Conservation (phyloP, 2,113 vertebrate species). For the Gavia stellata region DNA sequence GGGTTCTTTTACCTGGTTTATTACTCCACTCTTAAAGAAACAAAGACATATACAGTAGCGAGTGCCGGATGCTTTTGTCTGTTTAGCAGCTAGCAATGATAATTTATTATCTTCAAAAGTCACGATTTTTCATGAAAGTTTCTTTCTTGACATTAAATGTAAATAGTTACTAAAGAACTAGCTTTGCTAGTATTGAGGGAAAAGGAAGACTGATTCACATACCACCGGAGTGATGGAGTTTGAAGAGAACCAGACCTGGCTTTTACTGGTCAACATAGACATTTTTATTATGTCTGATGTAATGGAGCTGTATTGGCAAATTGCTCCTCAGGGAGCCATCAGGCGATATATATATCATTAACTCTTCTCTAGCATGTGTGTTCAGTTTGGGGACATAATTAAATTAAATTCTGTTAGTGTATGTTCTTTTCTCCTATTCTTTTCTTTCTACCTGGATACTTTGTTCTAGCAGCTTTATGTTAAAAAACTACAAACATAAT, state of each 20-base stretch:
- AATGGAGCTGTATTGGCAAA: slow-evolving; percentile 87
- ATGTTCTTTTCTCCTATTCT: not conserved
- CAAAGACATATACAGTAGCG: slow-evolving; percentile 61
- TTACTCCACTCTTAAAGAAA: slow-evolving; percentile 50
- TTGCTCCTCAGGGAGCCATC: slow-evolving; percentile 82
- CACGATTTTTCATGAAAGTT: slow-evolving; percentile 26
- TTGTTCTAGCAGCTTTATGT: not conserved
- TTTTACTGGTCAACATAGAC: slow-evolving; percentile 78
- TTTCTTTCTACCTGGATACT: not conserved
- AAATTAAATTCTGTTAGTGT: not conserved
- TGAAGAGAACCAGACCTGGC: slow-evolving; percentile 76
- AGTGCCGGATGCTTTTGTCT: slow-evolving; percentile 74
- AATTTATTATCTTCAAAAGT: slow-evolving; percentile 71
- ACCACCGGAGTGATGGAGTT: slow-evolving; percentile 73
- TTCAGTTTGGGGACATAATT: slow-evolving; percentile 53
- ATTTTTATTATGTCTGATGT: slow-evolving; percentile 86
- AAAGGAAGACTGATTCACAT: slow-evolving; percentile 59
- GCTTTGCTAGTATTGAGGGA: not conserved
- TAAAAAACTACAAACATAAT: not conserved
- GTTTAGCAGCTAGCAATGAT: slow-evolving; percentile 68
- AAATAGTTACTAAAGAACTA: slow-evolving; percentile 55
- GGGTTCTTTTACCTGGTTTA: slow-evolving; percentile 63
- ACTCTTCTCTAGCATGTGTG: slow-evolving; percentile 73
- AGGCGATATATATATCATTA: slow-evolving; percentile 80
- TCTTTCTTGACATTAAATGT: slow-evolving; percentile 53